Evolutionary conservation across 2,888 invertebrate genomes (phyloP), one percentile per base, ranked within the genome.

Genomic region (Agriopis aurantiaria): DNA sequence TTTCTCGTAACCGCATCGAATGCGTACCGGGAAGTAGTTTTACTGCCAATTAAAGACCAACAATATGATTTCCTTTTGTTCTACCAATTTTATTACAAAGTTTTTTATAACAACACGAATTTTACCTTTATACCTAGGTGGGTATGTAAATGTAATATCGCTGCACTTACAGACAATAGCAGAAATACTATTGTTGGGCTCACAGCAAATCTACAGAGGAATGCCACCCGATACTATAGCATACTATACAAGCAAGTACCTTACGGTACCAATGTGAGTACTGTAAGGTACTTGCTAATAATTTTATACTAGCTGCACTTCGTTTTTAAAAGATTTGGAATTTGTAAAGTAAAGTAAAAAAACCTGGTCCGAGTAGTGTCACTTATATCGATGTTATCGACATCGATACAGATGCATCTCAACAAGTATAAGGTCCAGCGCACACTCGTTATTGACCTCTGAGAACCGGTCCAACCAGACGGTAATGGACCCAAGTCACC

Each of bases 1-100:
- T 52, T 61, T 60, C 51, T 52, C 43, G 12, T 61, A 52, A 61
- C 61, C 60, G 60, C 48, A 40, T 12, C 61, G 52, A 61, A 61
- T 61, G 61, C 52, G 60, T 23, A 61, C 61, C 51, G 61, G 61
- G 61, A 61, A 61, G 61, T 52, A 23, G 61, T 61, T 61, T 17
- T 23, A 45, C 17, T 11, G 52, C 3, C 61, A 61, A 61, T 61
- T 61, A 61, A 41, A 52, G n/a, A 52, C 40, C 61, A 61, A 43
- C 61, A 52, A 45, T 41, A 45, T 61, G 52, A 40, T 61, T 61
- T 61, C 61, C 61, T 61, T 60, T 51, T 51, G 49, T 61, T 61
- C 61, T 51, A 52, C 51, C 51, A 52, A 52, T 61, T 61, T 61
- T 52, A 61, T 52, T 14, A 61, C 43, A 52, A 43, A 41, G 60